Conservation (phyloP, 2,888 invertebrate genomes). For the Dorcus hopei region DNA sequence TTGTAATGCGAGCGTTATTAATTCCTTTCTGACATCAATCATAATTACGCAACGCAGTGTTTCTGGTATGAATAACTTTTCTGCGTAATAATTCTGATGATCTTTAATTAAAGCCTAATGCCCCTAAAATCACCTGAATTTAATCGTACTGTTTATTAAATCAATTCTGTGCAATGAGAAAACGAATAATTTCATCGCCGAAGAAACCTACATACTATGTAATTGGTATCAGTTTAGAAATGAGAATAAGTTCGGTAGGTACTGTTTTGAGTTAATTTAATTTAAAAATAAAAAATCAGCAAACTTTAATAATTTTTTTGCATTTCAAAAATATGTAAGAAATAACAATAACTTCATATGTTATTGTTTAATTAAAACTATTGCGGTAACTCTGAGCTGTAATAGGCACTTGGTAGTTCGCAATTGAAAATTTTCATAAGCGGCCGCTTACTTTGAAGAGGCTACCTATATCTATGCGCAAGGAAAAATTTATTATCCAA, state of each 20-base stretch:
- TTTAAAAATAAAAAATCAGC: no score
- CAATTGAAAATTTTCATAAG: not conserved
- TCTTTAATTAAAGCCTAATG: constrained; percentile 30
- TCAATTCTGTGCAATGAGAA: constrained; percentile 4
- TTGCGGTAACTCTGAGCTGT: not conserved
- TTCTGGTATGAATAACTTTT: constrained; percentile 17
- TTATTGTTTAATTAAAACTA: no score
- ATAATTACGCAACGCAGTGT: constrained; percentile 7
- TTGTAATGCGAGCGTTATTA: constrained; percentile 8
- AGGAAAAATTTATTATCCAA: no score
- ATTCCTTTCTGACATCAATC: constrained; percentile 14
- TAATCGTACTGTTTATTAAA: constrained; percentile 17
- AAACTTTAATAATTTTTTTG: no score
- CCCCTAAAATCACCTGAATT: constrained; percentile 19
- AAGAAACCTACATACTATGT: not conserved
- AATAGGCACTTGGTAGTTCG: constrained; percentile 2
- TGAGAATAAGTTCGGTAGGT: no score
- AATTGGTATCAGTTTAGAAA: no score
- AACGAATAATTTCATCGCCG: not conserved
- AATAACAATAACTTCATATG: no score
- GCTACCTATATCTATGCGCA: no score
- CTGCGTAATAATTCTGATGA: constrained; percentile 29
- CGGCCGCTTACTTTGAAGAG: no score
- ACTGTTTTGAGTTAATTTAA: no score
- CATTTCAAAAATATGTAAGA: no score